Conservation (phyloP, 2,113 vertebrate genomes). For the Amazona guildingii region DNA sequence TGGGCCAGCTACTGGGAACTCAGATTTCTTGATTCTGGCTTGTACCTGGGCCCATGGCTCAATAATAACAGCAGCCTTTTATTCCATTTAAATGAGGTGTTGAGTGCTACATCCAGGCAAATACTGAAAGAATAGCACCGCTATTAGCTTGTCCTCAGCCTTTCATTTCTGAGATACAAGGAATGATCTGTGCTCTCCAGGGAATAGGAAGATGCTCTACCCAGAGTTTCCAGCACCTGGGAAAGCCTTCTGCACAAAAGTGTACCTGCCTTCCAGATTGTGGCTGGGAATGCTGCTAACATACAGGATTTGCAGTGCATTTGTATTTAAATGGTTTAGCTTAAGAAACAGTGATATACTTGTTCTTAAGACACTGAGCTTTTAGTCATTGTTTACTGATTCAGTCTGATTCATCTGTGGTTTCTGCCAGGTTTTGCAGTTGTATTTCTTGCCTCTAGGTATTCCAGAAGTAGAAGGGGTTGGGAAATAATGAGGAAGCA, state of each 20-base stretch:
- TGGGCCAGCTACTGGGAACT: background rate
- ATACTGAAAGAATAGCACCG: background rate
- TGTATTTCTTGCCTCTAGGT: background rate
- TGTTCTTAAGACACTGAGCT: background rate
- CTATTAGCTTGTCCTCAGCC: background rate
- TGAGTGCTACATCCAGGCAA: background rate
- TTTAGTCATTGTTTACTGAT: slow-evolving; percentile 40
- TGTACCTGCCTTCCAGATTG: background rate
- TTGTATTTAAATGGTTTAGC: background rate
- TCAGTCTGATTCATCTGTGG: slow-evolving; percentile 19
- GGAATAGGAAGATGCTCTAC: background rate
- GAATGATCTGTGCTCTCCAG: background rate
- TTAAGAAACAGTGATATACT: background rate
- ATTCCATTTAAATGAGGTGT: background rate
- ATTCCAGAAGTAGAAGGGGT: background rate
- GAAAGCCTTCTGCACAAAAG: background rate
- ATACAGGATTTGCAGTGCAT: background rate
- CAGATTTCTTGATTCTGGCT: background rate
- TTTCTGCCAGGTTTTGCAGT: slow-evolving; percentile 5
- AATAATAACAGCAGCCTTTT: background rate
- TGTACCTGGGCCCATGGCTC: background rate
- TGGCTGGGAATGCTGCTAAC: background rate
- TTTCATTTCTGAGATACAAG: background rate
- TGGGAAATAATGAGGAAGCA: background rate
- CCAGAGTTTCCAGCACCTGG: background rate